These are phyloP conservation scores for Helicoverpa armigera DNA, from an alignment of 1,140 invertebrate genomes.

Conservation along the genomic window DNA sequence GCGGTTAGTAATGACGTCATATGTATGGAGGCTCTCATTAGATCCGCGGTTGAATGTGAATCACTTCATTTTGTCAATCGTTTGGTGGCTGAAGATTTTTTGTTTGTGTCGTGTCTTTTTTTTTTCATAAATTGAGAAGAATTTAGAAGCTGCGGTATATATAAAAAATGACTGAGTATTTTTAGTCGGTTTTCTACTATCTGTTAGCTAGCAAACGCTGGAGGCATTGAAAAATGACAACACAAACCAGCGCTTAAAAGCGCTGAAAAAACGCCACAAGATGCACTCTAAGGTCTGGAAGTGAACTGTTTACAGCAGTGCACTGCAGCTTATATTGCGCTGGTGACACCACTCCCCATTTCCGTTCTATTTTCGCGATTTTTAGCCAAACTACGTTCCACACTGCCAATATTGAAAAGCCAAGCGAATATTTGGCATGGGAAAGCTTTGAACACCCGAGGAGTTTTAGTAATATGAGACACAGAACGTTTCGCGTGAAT, in stretches of 20 bases:
- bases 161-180: neutral
- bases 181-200: neutral
- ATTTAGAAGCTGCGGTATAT: no score
- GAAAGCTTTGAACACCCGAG: conserved; percentile 56
- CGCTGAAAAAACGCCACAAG: conserved; percentile 48
- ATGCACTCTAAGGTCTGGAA: conserved; percentile 48
- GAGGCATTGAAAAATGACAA: conserved; percentile 52
- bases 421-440: conserved; percentile 65
- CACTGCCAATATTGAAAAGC: conserved; percentile 67
- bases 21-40: conserved; percentile 39
- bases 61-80: conserved; percentile 25
- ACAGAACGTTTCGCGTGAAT: conserved; percentile 20
- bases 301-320: conserved; percentile 56
- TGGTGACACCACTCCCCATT: conserved; percentile 63
- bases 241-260: conserved; percentile 31
- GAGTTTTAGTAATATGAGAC: conserved; percentile 56
- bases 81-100: neutral
- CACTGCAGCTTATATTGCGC: conserved; percentile 59
- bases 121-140: no score
- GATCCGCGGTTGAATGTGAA: conserved; percentile 28
- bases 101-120: neutral
- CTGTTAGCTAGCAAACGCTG: conserved; percentile 19
- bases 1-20: conserved; percentile 46
- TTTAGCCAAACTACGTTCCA: conserved; percentile 64
- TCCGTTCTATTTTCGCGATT: conserved; percentile 65